Evolutionary conservation across 2,888 invertebrate species (phyloP).

Genomic region (Sthenelais limicola): DNA sequence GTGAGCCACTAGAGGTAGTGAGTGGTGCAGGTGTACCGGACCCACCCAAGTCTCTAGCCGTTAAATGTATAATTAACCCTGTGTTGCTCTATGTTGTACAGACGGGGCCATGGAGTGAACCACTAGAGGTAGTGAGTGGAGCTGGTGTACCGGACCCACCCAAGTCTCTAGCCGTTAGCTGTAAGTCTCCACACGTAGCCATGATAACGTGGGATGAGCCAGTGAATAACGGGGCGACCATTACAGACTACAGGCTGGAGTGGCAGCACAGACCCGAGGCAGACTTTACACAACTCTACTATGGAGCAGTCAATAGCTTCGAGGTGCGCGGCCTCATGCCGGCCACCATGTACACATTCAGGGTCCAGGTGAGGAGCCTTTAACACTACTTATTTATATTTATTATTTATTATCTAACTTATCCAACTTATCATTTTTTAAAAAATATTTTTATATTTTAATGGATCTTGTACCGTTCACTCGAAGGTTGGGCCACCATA

Average conservation of each 20-base stretch:
- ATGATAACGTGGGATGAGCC: slow-evolving; percentile 86
- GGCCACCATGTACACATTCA: slow-evolving; percentile 85
- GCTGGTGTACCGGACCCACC: slow-evolving; percentile 88
- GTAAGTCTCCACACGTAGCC: slow-evolving; percentile 80
- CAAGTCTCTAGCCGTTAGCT: slow-evolving; percentile 75
- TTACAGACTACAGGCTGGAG: slow-evolving; percentile 86
- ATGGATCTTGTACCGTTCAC: no score
- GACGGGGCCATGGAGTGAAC: slow-evolving; percentile 82
- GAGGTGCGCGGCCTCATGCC: slow-evolving; percentile 84
- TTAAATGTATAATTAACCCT: neutral
- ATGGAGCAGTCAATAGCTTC: slow-evolving; percentile 72
- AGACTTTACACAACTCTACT: slow-evolving; percentile 69
- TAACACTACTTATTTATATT: no score
- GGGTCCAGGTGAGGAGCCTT: slow-evolving; percentile 78
- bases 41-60: slow-evolving; percentile 79
- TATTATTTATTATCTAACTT: no score
- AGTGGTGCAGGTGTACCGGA: slow-evolving; percentile 89
- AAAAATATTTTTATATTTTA: no score
- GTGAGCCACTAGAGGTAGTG: slow-evolving; percentile 80
- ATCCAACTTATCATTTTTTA: no score
- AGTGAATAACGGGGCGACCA: slow-evolving; percentile 83
- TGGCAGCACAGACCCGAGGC: slow-evolving; percentile 64
- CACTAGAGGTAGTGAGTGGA: slow-evolving; percentile 82
- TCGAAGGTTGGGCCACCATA: no score
- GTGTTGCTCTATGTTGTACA: slow-evolving; percentile 1